Percentiles rank a stretch among this genome's conserved stretches.
phyloP scores from a whole-genome alignment of 2,113 vertebrate genomes.

The Ciconia stormi region DNA sequence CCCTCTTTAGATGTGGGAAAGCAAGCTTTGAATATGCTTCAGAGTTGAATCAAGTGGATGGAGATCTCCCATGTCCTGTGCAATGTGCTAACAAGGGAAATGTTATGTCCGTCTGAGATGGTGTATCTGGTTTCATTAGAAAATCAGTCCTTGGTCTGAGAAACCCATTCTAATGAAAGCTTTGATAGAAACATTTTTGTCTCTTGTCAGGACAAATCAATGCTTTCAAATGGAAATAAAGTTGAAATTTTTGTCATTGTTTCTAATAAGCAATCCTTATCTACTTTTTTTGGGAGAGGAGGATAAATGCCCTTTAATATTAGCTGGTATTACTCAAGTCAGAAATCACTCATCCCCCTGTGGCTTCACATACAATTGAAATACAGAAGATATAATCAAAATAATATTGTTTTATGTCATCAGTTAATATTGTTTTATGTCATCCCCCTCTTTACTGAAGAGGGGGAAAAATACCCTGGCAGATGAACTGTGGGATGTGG shows the following conservation, averaged over 20 bases:
- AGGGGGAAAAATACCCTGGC: not conserved
- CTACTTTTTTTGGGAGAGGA: too few relatives aligned
- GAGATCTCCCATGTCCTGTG: rapidly evolving
- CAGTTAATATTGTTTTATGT: not conserved
- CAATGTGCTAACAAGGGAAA: not conserved
- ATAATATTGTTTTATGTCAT: not conserved
- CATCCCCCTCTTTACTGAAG: not conserved
- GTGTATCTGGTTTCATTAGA: not conserved
- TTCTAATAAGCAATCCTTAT: not conserved
- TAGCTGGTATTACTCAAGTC: not conserved
- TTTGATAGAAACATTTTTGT: not conserved
- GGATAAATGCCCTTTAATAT: not conserved
- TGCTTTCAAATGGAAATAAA: slow-evolving; percentile 6
- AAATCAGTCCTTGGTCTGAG: not conserved
- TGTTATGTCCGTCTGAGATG: rapidly evolving
- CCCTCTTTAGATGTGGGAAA: not conserved
- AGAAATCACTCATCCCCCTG: not conserved
- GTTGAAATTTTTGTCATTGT: not conserved
- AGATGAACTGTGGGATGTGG: not conserved
- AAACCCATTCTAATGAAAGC: not conserved
- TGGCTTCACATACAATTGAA: not conserved
- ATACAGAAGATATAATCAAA: not conserved
- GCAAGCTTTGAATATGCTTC: not conserved
- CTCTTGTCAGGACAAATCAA: not conserved
- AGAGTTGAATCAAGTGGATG: not conserved